A percentile compares a stretch with the other conserved stretches of the same genome.
These are phyloP conservation scores for Catharus bicknelli DNA, from an alignment of 2,113 vertebrate genomes.

Conservation along the genomic window DNA sequence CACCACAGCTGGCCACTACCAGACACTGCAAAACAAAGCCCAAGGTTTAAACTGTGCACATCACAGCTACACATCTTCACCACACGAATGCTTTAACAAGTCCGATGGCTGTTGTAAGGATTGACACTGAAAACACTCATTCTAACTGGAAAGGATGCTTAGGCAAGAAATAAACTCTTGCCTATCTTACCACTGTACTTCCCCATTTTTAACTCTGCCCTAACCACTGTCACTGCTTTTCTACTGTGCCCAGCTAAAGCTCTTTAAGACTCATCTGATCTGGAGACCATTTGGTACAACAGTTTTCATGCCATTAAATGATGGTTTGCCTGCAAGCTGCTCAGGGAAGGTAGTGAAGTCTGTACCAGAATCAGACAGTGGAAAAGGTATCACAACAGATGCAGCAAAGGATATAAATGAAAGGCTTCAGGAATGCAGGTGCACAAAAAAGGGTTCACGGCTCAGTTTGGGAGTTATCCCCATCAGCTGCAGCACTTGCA, in stretches of 20 bases:
- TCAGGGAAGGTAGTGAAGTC: not conserved
- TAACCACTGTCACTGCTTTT: not conserved
- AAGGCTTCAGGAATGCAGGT: not conserved
- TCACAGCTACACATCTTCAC: not conserved
- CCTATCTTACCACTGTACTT: not conserved
- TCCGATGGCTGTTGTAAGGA: accelerated
- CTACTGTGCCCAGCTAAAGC: not conserved
- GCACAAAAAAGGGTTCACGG: not conserved
- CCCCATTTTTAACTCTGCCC: not conserved
- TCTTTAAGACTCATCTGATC: not conserved
- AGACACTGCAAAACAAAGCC: not conserved
- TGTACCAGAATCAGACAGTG: accelerated
- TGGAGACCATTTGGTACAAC: not conserved
- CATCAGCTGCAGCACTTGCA: not conserved
- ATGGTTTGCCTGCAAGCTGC: not conserved
- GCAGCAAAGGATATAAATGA: not conserved
- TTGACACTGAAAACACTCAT: not conserved
- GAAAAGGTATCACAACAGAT: not conserved
- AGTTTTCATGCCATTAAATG: not conserved
- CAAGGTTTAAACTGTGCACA: not conserved
- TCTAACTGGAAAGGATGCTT: not conserved
- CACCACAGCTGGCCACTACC: not conserved
- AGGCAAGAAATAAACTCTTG: not conserved
- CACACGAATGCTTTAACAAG: not conserved
- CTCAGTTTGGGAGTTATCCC: not conserved